Conservation (phyloP, 2,888 invertebrate genomes). For the Troides helena region DNA sequence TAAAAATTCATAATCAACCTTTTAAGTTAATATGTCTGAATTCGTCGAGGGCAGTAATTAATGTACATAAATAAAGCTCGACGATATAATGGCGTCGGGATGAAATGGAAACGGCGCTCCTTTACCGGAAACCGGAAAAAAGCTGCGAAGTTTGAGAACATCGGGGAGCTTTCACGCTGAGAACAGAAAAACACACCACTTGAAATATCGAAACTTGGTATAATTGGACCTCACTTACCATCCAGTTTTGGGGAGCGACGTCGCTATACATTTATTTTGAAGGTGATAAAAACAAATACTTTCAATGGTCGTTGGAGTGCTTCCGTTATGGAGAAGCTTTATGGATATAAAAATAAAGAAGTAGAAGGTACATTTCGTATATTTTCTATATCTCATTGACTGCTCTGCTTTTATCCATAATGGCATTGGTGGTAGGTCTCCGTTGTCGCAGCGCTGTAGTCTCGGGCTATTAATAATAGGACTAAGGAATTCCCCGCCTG, state of each 20-base stretch:
- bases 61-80: constrained; percentile 13
- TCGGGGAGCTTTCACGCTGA: constrained; percentile 17
- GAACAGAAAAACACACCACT: constrained; percentile 20
- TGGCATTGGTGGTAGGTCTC: too few species aligned
- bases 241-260: background rate
- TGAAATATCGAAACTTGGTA: constrained; percentile 21
- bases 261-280: background rate
- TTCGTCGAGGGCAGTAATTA: constrained; percentile 3
- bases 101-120: constrained; percentile 9
- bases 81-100: constrained; percentile 9
- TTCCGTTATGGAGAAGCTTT: too few species aligned
- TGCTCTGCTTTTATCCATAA: too few species aligned
- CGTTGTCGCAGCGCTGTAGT: too few species aligned
- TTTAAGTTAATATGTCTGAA: constrained; percentile 18
- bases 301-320: too few species aligned
- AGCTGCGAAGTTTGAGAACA: background rate
- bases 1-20: constrained; percentile 20
- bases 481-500: too few species aligned
- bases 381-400: too few species aligned
- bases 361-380: too few species aligned
- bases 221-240: constrained; percentile 22
- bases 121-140: constrained; percentile 1
- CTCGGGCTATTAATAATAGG: too few species aligned
- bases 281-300: too few species aligned
- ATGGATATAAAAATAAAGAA: too few species aligned